Evolutionary conservation across 2,888 invertebrate species (phyloP).

Genomic region (Chymomyza fuscimana): DNA sequence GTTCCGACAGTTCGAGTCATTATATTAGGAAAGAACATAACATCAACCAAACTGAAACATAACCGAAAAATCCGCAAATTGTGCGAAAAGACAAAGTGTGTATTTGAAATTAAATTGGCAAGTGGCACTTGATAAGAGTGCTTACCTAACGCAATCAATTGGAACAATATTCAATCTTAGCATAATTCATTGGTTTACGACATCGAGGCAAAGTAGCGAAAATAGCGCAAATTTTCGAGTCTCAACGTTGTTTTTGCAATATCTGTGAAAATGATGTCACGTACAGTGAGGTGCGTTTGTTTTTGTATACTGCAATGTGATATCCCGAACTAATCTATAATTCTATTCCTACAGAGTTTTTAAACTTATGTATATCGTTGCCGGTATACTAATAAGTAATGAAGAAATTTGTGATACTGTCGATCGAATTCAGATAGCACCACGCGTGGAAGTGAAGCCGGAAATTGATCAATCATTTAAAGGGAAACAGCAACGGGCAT

Average conservation of each 20-base stretch:
- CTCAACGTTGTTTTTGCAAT: neutral
- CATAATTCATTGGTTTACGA: neutral
- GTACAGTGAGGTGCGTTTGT: conserved; percentile 70
- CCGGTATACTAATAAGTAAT: conserved; percentile 77
- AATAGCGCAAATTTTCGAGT: neutral
- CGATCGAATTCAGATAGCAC: conserved; percentile 76
- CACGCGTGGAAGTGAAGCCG: conserved; percentile 69
- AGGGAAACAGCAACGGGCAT: conserved; percentile 18
- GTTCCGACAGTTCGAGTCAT: neutral
- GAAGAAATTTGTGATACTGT: conserved; percentile 77
- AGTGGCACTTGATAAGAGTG: conserved; percentile 46
- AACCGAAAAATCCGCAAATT: neutral
- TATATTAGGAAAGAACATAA: conserved; percentile 3
- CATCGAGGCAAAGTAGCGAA: neutral
- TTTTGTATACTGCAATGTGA: neutral
- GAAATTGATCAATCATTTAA: conserved; percentile 19
- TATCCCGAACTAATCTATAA: neutral
- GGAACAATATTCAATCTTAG: neutral
- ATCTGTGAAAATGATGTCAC: conserved; percentile 66
- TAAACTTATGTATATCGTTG: conserved; percentile 78
- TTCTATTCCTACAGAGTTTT: conserved; percentile 63
- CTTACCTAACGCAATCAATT: conserved; percentile 30
- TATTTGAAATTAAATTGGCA: conserved; percentile 4
- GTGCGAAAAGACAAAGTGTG: neutral
- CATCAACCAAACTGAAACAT: neutral